A percentile compares a stretch with the other conserved stretches of the same genome.
phyloP scores from a whole-genome alignment of 2,113 vertebrate genomes.

The Chauna torquata region DNA sequence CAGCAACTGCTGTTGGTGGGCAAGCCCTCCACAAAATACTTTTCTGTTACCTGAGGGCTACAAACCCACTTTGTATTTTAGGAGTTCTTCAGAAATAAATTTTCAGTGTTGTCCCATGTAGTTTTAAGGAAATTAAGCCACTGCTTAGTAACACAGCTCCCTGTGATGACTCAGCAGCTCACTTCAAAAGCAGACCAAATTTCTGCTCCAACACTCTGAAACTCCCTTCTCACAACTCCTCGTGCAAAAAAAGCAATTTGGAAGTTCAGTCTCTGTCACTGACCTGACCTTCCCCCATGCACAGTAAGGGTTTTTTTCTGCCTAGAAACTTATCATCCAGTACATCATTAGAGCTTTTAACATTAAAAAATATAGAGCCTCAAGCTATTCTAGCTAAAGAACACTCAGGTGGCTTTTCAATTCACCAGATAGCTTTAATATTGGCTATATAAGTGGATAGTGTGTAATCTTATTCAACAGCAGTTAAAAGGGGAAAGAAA shows the following conservation, averaged over 20 bases:
- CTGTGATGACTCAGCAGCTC: not conserved
- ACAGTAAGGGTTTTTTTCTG: slow-evolving; percentile 6
- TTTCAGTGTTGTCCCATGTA: not conserved
- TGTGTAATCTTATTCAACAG: slow-evolving; percentile 31
- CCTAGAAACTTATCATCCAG: slow-evolving; percentile 44
- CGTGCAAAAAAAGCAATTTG: slow-evolving; percentile 32
- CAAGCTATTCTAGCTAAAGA: slow-evolving; percentile 40
- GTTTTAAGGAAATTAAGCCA: not conserved
- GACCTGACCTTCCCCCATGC: slow-evolving; percentile 39
- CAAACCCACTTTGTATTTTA: not conserved
- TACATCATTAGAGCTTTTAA: slow-evolving; percentile 65
- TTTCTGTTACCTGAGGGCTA: not conserved
- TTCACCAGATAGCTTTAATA: slow-evolving; percentile 54
- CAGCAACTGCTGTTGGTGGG: not conserved
- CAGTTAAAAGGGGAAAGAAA: slow-evolving; percentile 12
- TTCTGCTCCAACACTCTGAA: not conserved
- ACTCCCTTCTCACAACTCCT: slow-evolving; percentile 45
- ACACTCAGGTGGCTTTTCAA: slow-evolving; percentile 53
- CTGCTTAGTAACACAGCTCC: not conserved
- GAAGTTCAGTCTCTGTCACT: slow-evolving; percentile 32
- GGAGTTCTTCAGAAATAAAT: not conserved
- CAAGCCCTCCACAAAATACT: not conserved
- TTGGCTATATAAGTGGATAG: not conserved
- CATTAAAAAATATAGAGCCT: slow-evolving; percentile 51
- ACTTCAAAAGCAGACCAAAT: slow-evolving; percentile 23